Percentiles rank a stretch among this genome's conserved stretches.
Conservation (phyloP, 2,113 vertebrate species). For the Oceanites oceanicus region DNA sequence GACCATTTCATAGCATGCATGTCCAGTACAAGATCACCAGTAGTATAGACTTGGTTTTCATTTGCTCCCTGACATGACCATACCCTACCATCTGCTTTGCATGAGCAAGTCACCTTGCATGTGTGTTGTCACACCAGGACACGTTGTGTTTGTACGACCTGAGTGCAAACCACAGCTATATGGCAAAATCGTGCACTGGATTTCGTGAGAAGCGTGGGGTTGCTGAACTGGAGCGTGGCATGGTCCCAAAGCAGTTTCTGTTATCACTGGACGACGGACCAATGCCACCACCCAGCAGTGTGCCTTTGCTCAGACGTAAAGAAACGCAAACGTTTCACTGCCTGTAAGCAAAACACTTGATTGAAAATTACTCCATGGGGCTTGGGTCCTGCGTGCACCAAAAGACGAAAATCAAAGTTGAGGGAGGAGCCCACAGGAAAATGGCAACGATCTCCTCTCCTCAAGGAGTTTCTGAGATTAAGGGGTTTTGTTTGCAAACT, state of each 20-base stretch:
- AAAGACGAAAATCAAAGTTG: background rate
- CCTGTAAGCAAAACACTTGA: background rate
- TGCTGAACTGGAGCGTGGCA: background rate
- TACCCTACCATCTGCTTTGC: background rate
- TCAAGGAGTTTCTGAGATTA: background rate
- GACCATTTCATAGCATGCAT: background rate
- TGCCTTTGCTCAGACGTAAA: background rate
- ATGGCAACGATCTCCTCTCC: background rate
- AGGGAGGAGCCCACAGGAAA: background rate
- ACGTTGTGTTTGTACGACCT: background rate
- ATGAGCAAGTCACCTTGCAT: background rate
- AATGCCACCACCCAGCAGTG: background rate
- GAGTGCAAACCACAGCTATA: background rate
- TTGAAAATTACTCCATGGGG: background rate
- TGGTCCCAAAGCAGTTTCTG: accelerated
- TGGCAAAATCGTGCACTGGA: background rate
- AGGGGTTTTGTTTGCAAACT: background rate
- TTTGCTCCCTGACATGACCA: background rate
- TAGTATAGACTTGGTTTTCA: background rate
- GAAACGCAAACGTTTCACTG: background rate
- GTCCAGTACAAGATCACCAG: background rate
- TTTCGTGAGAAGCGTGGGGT: accelerated
- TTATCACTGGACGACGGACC: background rate
- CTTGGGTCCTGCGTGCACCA: background rate
- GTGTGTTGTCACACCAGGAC: background rate